These are phyloP conservation scores for Cephus cinctus DNA, from an alignment of 1,140 invertebrate genomes.

Conservation along the genomic window DNA sequence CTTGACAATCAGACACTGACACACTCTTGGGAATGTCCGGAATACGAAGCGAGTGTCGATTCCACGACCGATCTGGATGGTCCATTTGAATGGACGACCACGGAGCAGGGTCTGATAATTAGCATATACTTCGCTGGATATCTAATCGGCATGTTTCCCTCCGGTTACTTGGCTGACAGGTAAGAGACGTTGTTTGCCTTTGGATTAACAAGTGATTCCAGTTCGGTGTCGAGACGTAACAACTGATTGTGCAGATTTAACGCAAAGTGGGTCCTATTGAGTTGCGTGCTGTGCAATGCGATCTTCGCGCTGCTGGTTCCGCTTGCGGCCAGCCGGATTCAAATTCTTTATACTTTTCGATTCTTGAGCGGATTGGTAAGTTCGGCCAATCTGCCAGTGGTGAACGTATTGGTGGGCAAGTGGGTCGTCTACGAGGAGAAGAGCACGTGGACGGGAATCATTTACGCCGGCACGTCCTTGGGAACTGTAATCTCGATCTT, in stretches of 20 bases:
- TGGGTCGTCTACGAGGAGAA: conserved; percentile 53
- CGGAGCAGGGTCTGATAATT: conserved; percentile 68
- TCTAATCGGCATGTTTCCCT: conserved; percentile 67
- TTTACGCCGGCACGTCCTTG: conserved; percentile 69
- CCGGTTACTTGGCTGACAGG: conserved; percentile 60
- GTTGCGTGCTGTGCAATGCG: conserved; percentile 73
- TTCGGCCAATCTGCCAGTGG: conserved; percentile 47
- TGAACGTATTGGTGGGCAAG: conserved; percentile 48
- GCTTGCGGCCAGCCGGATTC: conserved; percentile 57
- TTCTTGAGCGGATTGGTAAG: conserved; percentile 62
- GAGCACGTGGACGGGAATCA: conserved; percentile 58
- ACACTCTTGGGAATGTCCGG: conserved; percentile 32
- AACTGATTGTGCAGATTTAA: conserved; percentile 57
- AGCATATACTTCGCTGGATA: conserved; percentile 89
- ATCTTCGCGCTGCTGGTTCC: conserved; percentile 71
- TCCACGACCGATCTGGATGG: conserved; percentile 56
- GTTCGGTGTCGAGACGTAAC: neutral
- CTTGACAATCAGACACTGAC: neutral
- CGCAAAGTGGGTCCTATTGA: conserved; percentile 79
- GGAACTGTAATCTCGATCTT: conserved; percentile 77
- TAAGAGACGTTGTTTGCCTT: conserved; percentile 17
- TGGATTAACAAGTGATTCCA: conserved; percentile 1
- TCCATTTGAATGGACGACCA: conserved; percentile 69
- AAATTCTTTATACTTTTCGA: conserved; percentile 52
- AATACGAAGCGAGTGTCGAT: conserved; percentile 13